phyloP scores from a whole-genome alignment of 1,140 invertebrate species.

The Zaprionus gabonicus region DNA sequence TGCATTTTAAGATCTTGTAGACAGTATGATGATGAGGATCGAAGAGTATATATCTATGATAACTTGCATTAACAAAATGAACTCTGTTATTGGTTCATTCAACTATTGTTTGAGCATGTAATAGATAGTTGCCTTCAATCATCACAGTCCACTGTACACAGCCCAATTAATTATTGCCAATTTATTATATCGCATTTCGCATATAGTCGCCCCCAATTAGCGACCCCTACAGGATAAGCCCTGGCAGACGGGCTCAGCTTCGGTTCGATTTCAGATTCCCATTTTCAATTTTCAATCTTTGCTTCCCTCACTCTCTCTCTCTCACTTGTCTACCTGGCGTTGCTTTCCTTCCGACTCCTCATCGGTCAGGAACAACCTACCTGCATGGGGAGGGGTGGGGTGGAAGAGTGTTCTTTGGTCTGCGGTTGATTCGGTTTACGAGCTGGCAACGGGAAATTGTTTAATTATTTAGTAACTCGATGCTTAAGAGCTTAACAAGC shows the following conservation, averaged over 20 bases:
- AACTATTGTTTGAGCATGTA: too few species aligned
- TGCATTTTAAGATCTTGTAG: too few species aligned
- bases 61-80: too few species aligned
- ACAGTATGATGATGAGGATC: too few species aligned
- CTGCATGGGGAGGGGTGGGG: neutral
- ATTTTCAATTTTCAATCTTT: slow-evolving; percentile 17
- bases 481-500: slow-evolving; percentile 71
- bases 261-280: slow-evolving; percentile 19
- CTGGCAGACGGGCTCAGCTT: neutral
- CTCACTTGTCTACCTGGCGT: neutral
- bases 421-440: slow-evolving; percentile 55
- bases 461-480: slow-evolving; percentile 76
- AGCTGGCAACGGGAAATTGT: slow-evolving; percentile 61
- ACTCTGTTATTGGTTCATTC: too few species aligned
- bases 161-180: neutral
- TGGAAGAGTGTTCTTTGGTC: slow-evolving; percentile 28
- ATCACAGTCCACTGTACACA: neutral
- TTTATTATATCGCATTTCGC: neutral
- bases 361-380: neutral
- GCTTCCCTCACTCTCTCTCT: neutral
- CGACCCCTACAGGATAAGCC: neutral
- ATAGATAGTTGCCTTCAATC: neutral
- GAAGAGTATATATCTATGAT: too few species aligned
- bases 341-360: too few species aligned
- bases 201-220: neutral